Evolutionary conservation across 92 coral and sea anemone genomes (phyloP).

Genomic region (Micromussa lordhowensis): DNA sequence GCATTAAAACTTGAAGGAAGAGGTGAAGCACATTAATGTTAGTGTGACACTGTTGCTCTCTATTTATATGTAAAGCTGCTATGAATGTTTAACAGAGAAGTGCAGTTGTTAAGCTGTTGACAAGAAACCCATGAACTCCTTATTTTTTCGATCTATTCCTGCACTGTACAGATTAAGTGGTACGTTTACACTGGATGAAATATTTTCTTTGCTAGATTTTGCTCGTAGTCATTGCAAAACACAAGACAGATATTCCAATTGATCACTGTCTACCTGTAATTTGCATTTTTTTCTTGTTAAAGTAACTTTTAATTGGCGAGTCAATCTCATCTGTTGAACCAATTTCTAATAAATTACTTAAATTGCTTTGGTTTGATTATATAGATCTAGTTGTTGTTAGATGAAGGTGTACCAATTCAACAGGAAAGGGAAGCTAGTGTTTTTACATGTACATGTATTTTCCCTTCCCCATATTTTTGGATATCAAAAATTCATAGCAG

Average conservation of each 20-base stretch:
- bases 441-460: too few species aligned
- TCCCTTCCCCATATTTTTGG: too few species aligned
- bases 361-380: too few species aligned
- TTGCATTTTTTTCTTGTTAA: not conserved
- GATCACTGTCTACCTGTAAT: not conserved
- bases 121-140: not conserved
- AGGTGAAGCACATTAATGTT: not conserved
- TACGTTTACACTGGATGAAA: not conserved
- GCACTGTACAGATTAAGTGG: not conserved
- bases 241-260: conserved; percentile 8
- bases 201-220: not conserved
- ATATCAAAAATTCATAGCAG: too few species aligned
- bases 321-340: not conserved
- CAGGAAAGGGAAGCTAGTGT: too few species aligned
- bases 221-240: not conserved
- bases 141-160: not conserved
- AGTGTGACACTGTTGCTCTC: conserved; percentile 25
- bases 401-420: too few species aligned
- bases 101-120: conserved; percentile 29
- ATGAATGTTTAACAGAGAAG: too few species aligned
- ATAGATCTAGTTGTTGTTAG: too few species aligned
- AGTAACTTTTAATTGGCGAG: too few species aligned
- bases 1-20: not conserved
- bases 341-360: not conserved
- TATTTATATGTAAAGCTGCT: conserved; percentile 19